Evolutionary conservation across 2,888 invertebrate genomes (phyloP).

Genomic region (Thereva nobilitata): DNA sequence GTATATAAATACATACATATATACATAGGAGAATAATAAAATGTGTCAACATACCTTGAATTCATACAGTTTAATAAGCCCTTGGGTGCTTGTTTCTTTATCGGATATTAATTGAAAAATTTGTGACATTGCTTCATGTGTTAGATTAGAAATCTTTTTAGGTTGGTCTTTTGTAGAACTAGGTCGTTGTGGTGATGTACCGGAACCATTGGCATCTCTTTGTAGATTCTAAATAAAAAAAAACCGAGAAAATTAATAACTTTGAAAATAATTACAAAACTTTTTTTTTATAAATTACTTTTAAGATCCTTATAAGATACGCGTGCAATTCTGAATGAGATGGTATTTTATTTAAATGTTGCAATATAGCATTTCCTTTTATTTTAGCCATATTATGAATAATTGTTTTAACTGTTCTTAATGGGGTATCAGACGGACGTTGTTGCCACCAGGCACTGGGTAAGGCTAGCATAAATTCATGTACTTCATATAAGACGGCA

Average conservation of each 20-base stretch:
- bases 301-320: slow-evolving; percentile 80
- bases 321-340: slow-evolving; percentile 82
- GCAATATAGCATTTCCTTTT: slow-evolving; percentile 80
- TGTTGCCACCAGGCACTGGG: slow-evolving; percentile 88
- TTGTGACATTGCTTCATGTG: slow-evolving; percentile 84
- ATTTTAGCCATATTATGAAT: slow-evolving; percentile 89
- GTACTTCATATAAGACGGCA: slow-evolving; percentile 78
- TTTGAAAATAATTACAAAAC: slow-evolving; percentile 6
- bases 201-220: slow-evolving; percentile 61
- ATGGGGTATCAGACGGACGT: slow-evolving; percentile 81
- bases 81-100: slow-evolving; percentile 83
- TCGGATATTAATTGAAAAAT: slow-evolving; percentile 90
- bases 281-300: slow-evolving; percentile 55
- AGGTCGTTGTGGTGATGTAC: slow-evolving; percentile 53
- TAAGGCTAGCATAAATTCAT: slow-evolving; percentile 85
- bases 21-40: not conserved
- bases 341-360: slow-evolving; percentile 76
- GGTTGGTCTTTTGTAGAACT: slow-evolving; percentile 52
- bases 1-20: too few relatives aligned
- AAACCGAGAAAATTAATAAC: slow-evolving; percentile 4
- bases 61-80: slow-evolving; percentile 62
- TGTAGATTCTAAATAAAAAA: slow-evolving; percentile 58
- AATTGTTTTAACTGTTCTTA: slow-evolving; percentile 90
- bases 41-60: slow-evolving; percentile 51
- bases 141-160: slow-evolving; percentile 60